A percentile compares a stretch with the other conserved stretches of the same genome.
Evolutionary conservation across 1,140 invertebrate genomes (phyloP).

Genomic region (Oncopodura yosiiana): DNA sequence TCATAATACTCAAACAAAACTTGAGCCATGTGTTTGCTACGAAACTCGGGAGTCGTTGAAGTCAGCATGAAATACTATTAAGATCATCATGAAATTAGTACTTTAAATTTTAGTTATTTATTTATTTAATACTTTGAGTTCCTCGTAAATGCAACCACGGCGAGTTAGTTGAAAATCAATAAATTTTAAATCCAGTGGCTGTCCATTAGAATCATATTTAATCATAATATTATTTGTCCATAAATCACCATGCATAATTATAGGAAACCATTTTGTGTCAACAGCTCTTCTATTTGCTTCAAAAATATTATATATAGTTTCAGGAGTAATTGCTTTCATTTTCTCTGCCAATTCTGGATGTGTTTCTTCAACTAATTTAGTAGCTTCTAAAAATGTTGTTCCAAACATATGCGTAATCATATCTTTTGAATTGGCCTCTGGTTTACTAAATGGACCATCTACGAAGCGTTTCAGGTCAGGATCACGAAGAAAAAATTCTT

Average conservation of each 20-base stretch:
- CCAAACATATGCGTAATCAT: no score
- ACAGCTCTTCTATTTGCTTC: neutral
- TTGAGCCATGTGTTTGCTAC: neutral
- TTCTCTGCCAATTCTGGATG: constrained; percentile 4
- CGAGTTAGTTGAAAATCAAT: constrained; percentile 28
- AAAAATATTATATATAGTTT: neutral
- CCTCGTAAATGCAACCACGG: constrained; percentile 27
- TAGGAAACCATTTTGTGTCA: constrained; percentile 34
- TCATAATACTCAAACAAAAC: constrained; percentile 17
- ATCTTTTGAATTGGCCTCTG: no score
- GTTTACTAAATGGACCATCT: no score
- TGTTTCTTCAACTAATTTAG: no score
- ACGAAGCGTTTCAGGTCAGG: no score
- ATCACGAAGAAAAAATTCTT: constrained; percentile 7
- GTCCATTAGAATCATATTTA: constrained; percentile 43
- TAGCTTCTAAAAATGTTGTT: no score
- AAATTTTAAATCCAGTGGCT: constrained; percentile 35
- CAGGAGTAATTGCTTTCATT: neutral
- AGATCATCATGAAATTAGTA: no score
- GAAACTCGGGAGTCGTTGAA: constrained; percentile 20
- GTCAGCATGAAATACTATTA: constrained; percentile 20
- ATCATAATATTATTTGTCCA: constrained; percentile 41
- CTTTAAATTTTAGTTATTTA: no score
- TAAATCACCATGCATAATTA: constrained; percentile 49
- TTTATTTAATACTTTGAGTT: no score